Conservation (phyloP, 35 echinoderm and acorn worm genomes). For the Amphiura filiformis region DNA sequence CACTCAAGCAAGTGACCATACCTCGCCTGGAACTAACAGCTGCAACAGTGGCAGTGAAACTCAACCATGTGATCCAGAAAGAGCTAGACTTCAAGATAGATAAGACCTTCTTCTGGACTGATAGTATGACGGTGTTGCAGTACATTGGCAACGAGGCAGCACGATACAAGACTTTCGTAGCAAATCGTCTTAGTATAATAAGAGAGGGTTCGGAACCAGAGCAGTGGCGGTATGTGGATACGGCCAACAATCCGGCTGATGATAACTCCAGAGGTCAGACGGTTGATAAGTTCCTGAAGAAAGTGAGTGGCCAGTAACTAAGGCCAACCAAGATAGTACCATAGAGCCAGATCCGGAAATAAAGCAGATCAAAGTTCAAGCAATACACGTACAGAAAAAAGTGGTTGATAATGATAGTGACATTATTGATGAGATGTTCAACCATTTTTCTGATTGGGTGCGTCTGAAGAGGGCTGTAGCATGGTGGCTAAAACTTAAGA, state of each 20-base stretch:
- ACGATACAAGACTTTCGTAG: slow-evolving; percentile 51
- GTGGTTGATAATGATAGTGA: not conserved
- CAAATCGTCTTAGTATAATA: slow-evolving; percentile 32
- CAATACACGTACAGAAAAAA: not conserved
- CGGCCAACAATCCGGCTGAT: not conserved
- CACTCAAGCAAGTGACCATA: too few relatives aligned
- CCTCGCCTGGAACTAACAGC: too few relatives aligned
- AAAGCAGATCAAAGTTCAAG: not conserved
- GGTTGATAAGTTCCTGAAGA: not conserved
- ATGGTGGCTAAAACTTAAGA: not conserved
- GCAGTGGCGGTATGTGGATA: slow-evolving; percentile 9
- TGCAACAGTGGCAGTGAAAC: too few relatives aligned
- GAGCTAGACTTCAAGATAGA: slow-evolving; percentile 13
- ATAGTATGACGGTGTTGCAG: slow-evolving; percentile 58
- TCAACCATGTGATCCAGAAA: too few relatives aligned
- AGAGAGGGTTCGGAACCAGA: slow-evolving; percentile 18
- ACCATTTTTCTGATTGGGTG: not conserved
- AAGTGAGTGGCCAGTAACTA: not conserved
- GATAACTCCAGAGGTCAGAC: not conserved
- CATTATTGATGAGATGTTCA: not conserved
- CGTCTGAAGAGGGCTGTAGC: not conserved
- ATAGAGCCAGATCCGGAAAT: not conserved
- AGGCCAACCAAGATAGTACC: too few relatives aligned
- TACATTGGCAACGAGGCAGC: slow-evolving; percentile 45
- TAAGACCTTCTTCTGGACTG: slow-evolving; percentile 58